These are phyloP conservation scores for mouse (Mus musculus) DNA, from an alignment of 2,113 vertebrate genomes.

Conservation along the genomic window GRCm39 chr1:106861001-106861500, in stretches of 20 bases:
- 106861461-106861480: background rate
- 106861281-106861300: background rate
- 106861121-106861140: background rate
- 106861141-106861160: background rate
- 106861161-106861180: conserved; percentile 17
- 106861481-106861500: background rate
- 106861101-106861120: background rate
- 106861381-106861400: background rate
- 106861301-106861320: background rate
- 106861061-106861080: conserved; percentile 23
- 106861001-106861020: conserved; percentile 4
- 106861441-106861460: background rate
- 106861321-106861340: background rate
- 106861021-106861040: background rate
- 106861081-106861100: background rate
- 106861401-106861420: background rate
- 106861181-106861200: background rate
- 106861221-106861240: background rate
- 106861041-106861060: background rate
- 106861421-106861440: background rate
- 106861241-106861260: background rate
- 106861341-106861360: background rate
- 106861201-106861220: background rate
- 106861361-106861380: background rate
- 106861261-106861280: background rate